These are phyloP conservation scores for Eptatretus burgeri DNA, from an alignment of 2,113 vertebrate species.

Conservation along the genomic window DNA sequence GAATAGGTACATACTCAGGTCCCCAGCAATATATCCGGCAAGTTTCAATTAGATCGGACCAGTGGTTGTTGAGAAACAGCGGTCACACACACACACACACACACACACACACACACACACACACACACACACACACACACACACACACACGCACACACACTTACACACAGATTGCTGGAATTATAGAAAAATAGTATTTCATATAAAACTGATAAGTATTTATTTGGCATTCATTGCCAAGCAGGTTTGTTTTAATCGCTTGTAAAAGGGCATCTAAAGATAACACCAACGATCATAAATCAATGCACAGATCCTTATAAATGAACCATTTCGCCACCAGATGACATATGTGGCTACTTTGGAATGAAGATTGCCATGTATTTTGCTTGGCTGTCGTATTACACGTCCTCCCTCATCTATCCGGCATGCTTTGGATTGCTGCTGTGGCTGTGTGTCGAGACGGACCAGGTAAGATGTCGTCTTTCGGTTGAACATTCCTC, in stretches of 20 bases:
- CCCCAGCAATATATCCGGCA: no score
- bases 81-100: no score
- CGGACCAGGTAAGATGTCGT: neutral
- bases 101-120: no score
- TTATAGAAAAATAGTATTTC: no score
- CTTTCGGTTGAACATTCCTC: no score
- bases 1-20: no score
- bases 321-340: conserved; percentile 15
- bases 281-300: neutral
- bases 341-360: conserved; percentile 88
- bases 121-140: no score
- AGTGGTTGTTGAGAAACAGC: no score
- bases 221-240: neutral
- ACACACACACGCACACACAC: no score
- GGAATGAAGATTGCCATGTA: conserved; percentile 95
- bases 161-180: no score
- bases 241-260: neutral
- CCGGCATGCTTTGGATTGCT: conserved; percentile 69
- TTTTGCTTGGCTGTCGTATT: conserved; percentile 89
- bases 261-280: neutral
- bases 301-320: neutral
- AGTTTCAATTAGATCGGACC: no score
- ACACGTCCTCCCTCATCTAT: conserved; percentile 84
- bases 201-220: no score
- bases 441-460: conserved; percentile 30